Evolutionary conservation across 2,888 invertebrate genomes (phyloP).

Genomic region (Nudaria mundana): DNA sequence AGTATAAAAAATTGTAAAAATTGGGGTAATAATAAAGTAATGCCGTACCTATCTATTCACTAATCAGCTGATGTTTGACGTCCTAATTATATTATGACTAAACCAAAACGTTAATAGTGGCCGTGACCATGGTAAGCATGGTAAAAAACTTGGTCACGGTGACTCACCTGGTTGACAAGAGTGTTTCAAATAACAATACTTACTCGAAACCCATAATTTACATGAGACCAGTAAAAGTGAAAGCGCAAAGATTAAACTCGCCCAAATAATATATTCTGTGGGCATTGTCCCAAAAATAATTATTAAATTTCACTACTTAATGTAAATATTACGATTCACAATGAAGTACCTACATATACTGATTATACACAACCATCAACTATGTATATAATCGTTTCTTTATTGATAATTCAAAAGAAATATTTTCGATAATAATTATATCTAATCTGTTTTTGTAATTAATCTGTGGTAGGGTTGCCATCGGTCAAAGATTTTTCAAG

Average conservation of each 20-base stretch:
- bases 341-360: not conserved
- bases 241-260: not conserved
- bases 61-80: too few relatives aligned
- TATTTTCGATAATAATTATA: not conserved
- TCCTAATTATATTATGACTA: too few relatives aligned
- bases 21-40: too few relatives aligned
- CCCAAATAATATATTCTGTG: not conserved
- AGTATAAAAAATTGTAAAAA: too few relatives aligned
- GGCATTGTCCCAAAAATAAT: not conserved
- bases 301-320: not conserved
- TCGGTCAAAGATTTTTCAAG: not conserved
- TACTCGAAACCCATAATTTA: not conserved
- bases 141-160: too few relatives aligned
- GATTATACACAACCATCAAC: not conserved
- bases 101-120: too few relatives aligned
- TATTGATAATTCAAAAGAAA: not conserved
- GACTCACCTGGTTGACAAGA: too few relatives aligned
- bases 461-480: not conserved
- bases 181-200: too few relatives aligned
- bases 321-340: too few relatives aligned
- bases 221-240: not conserved
- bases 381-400: slow-evolving; percentile 1
- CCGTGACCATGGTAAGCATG: too few relatives aligned
- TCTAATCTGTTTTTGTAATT: not conserved
- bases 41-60: too few relatives aligned